Percentiles rank a stretch among this genome's conserved stretches.
These are phyloP conservation scores for Battus philenor DNA, from an alignment of 1,140 invertebrate species.

Conservation along the genomic window DNA sequence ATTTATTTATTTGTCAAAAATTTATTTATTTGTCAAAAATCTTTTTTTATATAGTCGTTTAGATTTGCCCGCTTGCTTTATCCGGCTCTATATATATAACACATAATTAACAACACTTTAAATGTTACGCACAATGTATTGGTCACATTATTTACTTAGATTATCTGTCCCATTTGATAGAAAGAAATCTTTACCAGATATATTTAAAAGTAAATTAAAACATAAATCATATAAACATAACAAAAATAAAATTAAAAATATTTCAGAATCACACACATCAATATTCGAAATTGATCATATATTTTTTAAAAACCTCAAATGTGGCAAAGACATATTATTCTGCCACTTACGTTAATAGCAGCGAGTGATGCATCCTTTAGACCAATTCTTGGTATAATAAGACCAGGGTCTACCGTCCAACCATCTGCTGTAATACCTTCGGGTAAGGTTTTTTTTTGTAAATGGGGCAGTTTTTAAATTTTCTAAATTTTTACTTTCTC, in stretches of 20 bases:
- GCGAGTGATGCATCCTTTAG: slow-evolving; percentile 22
- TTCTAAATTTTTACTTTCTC: slow-evolving; percentile 4
- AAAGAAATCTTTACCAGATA: slow-evolving; percentile 15
- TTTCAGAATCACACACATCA: slow-evolving; percentile 1
- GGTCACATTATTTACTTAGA: neutral
- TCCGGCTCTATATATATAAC: no score
- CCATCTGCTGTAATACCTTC: slow-evolving; percentile 22
- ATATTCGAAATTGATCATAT: no score
- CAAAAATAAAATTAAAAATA: neutral
- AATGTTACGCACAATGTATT: neutral
- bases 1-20: no score
- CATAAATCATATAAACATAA: neutral
- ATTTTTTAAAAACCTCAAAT: no score
- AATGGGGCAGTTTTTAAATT: slow-evolving; percentile 26
- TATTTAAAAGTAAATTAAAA: no score
- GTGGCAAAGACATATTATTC: slow-evolving; percentile 14
- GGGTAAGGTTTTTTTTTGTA: slow-evolving; percentile 28
- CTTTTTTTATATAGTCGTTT: no score
- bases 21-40: no score
- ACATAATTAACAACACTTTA: neutral
- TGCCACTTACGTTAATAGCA: slow-evolving; percentile 11
- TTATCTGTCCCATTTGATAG: slow-evolving; percentile 12
- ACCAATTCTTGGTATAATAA: slow-evolving; percentile 23
- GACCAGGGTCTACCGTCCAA: slow-evolving; percentile 17
- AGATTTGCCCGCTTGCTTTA: no score